Evolutionary conservation across 2,888 invertebrate genomes (phyloP).

Genomic region (Xylota segnis): DNA sequence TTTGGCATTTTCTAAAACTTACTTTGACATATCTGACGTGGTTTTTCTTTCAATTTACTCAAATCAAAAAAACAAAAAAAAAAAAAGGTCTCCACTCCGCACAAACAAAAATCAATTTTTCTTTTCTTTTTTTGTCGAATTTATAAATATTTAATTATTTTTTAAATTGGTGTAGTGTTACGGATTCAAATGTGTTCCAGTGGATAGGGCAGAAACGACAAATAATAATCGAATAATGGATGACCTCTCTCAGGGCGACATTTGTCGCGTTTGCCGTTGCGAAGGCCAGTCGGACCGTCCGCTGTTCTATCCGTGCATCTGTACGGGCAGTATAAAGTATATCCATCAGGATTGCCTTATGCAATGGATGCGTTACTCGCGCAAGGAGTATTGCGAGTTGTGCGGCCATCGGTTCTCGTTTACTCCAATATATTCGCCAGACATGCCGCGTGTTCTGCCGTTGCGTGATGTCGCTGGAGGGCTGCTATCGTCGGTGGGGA

Average conservation of each 20-base stretch:
- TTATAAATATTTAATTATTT: constrained; percentile 40
- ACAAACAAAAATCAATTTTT: constrained; percentile 64
- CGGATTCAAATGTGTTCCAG: constrained; percentile 57
- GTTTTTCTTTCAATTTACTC: constrained; percentile 63
- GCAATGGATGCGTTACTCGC: constrained; percentile 99
- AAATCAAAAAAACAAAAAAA: constrained; percentile 15
- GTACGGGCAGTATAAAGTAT: constrained; percentile 99
- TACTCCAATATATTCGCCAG: constrained; percentile 99
- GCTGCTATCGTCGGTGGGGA: constrained; percentile 93
- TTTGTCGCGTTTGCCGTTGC: constrained; percentile 98
- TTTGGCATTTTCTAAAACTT: constrained; percentile 21
- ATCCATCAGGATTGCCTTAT: constrained; percentile 99
- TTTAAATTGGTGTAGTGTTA: constrained; percentile 28
- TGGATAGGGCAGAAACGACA: constrained; percentile 46
- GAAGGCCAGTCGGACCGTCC: constrained; percentile 96
- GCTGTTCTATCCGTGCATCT: constrained; percentile 98
- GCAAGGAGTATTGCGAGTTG: constrained; percentile 99
- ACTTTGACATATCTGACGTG: constrained; percentile 72
- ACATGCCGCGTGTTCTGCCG: constrained; percentile 99
- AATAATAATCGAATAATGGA: constrained; percentile 80
- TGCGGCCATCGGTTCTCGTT: constrained; percentile 99
- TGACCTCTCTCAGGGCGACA: constrained; percentile 88
- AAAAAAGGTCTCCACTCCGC: constrained; percentile 19
- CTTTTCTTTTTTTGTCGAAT: constrained; percentile 24
- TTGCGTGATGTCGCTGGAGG: constrained; percentile 96